These are phyloP conservation scores for Myripristis jacobus DNA, from an alignment of 2,797 vertebrate genomes.

Conservation along the genomic window DNA sequence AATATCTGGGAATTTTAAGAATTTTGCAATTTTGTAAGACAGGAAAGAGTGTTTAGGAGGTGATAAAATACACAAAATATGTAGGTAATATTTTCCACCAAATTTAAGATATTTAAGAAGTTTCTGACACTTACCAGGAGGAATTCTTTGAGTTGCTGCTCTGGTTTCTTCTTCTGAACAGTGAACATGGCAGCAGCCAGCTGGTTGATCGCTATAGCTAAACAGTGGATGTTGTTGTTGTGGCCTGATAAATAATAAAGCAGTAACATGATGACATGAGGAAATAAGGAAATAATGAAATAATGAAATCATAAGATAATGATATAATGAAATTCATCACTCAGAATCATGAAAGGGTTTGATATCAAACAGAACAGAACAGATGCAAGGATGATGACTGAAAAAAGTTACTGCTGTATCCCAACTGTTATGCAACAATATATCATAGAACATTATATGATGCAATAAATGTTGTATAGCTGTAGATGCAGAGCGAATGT, in stretches of 20 bases:
- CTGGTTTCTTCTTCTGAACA: slow-evolving; percentile 90
- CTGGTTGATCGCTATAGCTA: slow-evolving; percentile 90
- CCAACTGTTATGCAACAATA: too few species aligned
- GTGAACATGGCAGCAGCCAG: slow-evolving; percentile 93
- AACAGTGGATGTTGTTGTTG: slow-evolving; percentile 94
- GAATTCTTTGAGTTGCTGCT: slow-evolving; percentile 94
- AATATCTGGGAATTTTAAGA: background rate
- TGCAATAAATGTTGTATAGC: background rate
- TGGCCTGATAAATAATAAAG: slow-evolving; percentile 80
- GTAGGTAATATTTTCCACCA: too few species aligned
- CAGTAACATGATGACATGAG: too few species aligned
- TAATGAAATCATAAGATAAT: too few species aligned
- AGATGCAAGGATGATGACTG: too few species aligned
- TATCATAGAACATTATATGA: too few species aligned
- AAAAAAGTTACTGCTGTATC: too few species aligned
- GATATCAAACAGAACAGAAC: background rate
- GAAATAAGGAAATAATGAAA: too few species aligned
- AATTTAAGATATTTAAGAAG: too few species aligned
- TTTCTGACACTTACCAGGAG: slow-evolving; percentile 85
- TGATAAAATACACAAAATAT: too few species aligned
- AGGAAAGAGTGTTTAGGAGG: too few species aligned
- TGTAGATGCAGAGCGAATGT: slow-evolving; percentile 44
- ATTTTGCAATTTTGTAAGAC: too few species aligned
- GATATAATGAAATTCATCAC: slow-evolving; percentile 18
- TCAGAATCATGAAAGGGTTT: background rate